These are phyloP conservation scores for Rotaria sp. DNA, from an alignment of 2,888 invertebrate species.

Conservation along the genomic window DNA sequence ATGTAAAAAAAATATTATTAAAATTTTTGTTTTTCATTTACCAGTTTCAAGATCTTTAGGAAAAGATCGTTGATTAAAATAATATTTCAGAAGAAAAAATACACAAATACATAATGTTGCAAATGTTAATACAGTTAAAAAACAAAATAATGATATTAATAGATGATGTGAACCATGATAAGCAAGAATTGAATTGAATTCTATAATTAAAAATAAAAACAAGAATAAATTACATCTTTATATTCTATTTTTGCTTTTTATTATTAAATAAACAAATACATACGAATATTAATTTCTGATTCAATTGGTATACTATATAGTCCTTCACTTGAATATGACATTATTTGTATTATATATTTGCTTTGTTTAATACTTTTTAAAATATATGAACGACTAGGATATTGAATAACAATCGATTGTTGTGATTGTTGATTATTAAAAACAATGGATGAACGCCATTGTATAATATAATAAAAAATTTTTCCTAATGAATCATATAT, in stretches of 20 bases:
- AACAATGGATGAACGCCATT: background rate
- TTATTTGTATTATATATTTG: background rate
- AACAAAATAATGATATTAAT: slow-evolving; percentile 2
- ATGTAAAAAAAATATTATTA: background rate
- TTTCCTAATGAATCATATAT: background rate
- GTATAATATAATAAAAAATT: background rate
- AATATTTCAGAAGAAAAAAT: background rate
- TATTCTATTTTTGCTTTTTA: too few relatives aligned
- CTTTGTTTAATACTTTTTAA: background rate
- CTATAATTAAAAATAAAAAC: background rate
- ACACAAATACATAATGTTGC: background rate
- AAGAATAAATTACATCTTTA: too few relatives aligned
- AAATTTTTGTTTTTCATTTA: background rate
- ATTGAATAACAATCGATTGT: background rate
- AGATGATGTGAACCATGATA: slow-evolving; percentile 1
- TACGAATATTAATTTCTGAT: slow-evolving; percentile 6
- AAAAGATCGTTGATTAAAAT: background rate
- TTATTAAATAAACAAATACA: background rate
- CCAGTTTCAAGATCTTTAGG: background rate
- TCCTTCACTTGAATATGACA: background rate
- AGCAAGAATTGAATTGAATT: background rate
- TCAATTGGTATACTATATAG: background rate
- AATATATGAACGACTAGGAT: background rate
- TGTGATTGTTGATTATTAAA: slow-evolving; percentile 14
- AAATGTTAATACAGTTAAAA: background rate